Evolutionary conservation across 2,797 vertebrate species (phyloP), one percentile per base, ranked within the genome.

Genomic region (Mormyrus hasselquistii): DNA sequence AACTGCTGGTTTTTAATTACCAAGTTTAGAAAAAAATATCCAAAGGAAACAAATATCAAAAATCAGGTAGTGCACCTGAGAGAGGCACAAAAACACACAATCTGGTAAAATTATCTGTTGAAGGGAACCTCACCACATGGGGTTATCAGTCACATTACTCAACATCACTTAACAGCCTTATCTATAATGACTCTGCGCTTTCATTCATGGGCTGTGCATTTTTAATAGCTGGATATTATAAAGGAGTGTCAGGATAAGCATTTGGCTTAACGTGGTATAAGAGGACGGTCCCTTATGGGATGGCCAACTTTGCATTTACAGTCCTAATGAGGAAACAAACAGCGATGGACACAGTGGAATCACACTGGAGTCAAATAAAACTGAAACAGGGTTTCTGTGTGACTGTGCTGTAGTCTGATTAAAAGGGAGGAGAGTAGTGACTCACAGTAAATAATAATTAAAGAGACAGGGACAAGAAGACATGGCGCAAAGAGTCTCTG

Each of bases 91-190:
- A 87, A 87, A 50, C 41, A 49, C 57, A 49, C 59, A 65, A 65
- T 65, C 59, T 47, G 41, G 38, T 16, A 87, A 87, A 59, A 7
- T 38, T 16, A 87, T 62, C 34, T 62, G 86, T n/a, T 59, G 29
- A 59, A n/a, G 83, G 49, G 47, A 25, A 87, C 6, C 86, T 85
- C 49, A 41, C 53, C 53, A 44, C 38, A 62, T 87, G 22, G 83
- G 83, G 83, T 85, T 85, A 25, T 52, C 83, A 85, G 49, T 85
- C 83, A 85, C 49, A 85, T 85, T 85, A 85, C 49, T 85, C 83
- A 52, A 57, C 85, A 87, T 87, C 52, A 38, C 85, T 55, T 59
- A 87, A 41, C 16, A 41, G 85, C 52, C 85, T 87, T 55, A 87
- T 87, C 85, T 87, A 34, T 57, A 55, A 57, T 87, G 85, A 57